Evolutionary conservation across 2,888 invertebrate genomes (phyloP), one percentile per base, ranked within the genome.

Genomic region (Meteorus cinctellus): DNA sequence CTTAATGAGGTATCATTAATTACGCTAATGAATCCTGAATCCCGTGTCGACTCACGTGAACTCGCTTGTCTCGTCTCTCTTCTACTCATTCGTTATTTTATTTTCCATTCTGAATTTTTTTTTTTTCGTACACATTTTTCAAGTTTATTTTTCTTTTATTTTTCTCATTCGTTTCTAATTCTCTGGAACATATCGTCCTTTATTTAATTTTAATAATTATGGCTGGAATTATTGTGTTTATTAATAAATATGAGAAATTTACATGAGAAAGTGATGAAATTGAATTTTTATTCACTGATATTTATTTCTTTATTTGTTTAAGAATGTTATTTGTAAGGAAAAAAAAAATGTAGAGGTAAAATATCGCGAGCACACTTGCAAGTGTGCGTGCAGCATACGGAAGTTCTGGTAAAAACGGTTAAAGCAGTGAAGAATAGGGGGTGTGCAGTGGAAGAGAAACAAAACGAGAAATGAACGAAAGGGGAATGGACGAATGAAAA

Each of bases 21-120:
- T 85, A 86, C 85, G 80, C 82, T 86, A 86, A 86, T 86, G 86
- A 86, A 85, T 84, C 82, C 83, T 31, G 84, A 85, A 84, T 84
- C 84, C 83, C 82, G 16, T 48, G 48, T 76, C 75, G 80, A 79
- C 77, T 81, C 80, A 81, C 74, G 69, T 60, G 65, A 60, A 48
- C 14, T 31, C 62, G 45, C 16, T 62, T 29, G 45, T 34, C 24
- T 60, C 45, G n/a, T 31, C 41, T 71, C 67, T 60, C 62, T 36
- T 69, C 48, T 65, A 72, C 75, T 69, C 68, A 65, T 74, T 75
- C 70, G 51, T 67, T 60, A 66, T 27, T 66, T 62, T 68, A 65
- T 36, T 45, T 41, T 41, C 5, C 8, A n/a, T 27, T 36, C 12
- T 67, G 31, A 10, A 19, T 65, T 41, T 41, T 34, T 65, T 31